Conservation (phyloP, 1,140 invertebrate genomes). For the Heliconius hewitsoni region DNA sequence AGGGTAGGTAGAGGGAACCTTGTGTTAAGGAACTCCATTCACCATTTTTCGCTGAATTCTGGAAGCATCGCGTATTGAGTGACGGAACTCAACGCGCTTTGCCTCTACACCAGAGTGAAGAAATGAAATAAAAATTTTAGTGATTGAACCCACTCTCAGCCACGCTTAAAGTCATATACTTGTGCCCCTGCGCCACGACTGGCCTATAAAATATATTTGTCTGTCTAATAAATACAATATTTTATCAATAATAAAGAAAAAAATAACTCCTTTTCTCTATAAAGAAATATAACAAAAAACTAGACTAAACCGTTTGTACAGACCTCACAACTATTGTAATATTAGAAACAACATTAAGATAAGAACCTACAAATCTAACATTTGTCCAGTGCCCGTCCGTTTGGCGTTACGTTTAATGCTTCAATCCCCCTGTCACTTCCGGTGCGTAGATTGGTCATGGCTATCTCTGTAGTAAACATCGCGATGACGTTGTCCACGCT, state of each 20-base stretch:
- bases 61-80: too few species aligned
- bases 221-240: neutral
- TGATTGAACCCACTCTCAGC: too few species aligned
- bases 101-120: too few species aligned
- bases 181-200: too few species aligned
- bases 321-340: neutral
- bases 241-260: neutral
- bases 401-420: neutral
- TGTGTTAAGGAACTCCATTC: too few species aligned
- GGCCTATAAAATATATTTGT: too few species aligned
- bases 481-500: neutral
- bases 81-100: too few species aligned
- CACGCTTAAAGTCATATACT: too few species aligned
- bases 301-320: neutral
- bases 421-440: neutral
- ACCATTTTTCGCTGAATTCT: too few species aligned
- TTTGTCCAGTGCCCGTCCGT: neutral
- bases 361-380: neutral
- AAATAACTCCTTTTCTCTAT: too few species aligned
- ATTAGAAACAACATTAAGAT: neutral
- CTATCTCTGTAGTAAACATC: neutral
- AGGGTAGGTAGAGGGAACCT: too few species aligned
- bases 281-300: neutral
- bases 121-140: too few species aligned
- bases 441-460: neutral